phyloP scores from a whole-genome alignment of 2,113 vertebrate species.

The Indicator maculatus region DNA sequence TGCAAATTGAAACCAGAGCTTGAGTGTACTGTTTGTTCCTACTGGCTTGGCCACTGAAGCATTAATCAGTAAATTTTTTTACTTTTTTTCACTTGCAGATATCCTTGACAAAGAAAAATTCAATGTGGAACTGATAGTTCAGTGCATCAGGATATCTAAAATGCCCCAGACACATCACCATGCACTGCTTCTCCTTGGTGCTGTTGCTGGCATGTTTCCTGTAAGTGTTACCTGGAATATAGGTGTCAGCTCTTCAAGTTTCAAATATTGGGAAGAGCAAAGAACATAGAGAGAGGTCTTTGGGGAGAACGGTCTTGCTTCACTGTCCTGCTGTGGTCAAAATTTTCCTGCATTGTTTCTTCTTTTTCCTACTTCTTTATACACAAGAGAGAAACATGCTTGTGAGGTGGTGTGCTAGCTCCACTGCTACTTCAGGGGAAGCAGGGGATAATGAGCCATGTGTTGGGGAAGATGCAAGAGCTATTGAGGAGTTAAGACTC shows the following conservation, averaged over 20 bases:
- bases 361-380: neutral
- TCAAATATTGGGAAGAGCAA: neutral
- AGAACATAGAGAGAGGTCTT: neutral
- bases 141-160: conserved; percentile 88
- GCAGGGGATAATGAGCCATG: too few relatives aligned
- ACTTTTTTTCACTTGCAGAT: conserved; percentile 70
- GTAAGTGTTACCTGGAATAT: conserved; percentile 74
- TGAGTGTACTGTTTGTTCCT: neutral
- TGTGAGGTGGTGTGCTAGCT: too few relatives aligned
- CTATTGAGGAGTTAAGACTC: too few relatives aligned
- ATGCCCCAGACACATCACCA: conserved; percentile 97
- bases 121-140: conserved; percentile 94
- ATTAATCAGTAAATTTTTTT: neutral
- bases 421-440: too few relatives aligned
- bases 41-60: neutral
- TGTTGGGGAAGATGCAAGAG: too few relatives aligned
- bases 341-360: neutral
- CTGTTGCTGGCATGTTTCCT: conserved; percentile 90
- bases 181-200: conserved; percentile 88
- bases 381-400: neutral
- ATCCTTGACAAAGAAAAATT: conserved; percentile 92
- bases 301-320: neutral
- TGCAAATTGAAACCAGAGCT: neutral
- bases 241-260: rapidly evolving
- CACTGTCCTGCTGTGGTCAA: neutral